phyloP scores from a whole-genome alignment of 2,888 invertebrate genomes.

The Cheilosia vernalis region DNA sequence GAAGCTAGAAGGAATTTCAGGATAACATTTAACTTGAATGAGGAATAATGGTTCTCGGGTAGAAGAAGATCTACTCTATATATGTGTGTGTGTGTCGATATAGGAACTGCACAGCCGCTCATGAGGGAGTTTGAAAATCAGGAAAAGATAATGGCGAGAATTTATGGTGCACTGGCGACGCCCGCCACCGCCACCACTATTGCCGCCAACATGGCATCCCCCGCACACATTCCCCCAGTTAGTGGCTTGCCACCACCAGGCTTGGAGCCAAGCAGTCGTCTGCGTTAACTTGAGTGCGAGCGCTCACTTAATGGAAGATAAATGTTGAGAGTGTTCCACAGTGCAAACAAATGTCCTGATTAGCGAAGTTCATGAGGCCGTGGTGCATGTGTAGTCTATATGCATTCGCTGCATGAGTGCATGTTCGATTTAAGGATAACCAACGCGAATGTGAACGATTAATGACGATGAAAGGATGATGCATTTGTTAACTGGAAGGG shows the following conservation, averaged over 20 bases:
- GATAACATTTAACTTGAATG: conserved; percentile 74
- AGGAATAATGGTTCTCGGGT: conserved; percentile 73
- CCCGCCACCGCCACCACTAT: conserved; percentile 15
- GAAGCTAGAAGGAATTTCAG: conserved; percentile 71
- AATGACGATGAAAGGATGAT: conserved; percentile 48
- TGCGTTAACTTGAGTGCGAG: conserved; percentile 34
- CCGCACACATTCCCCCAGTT: conserved; percentile 30
- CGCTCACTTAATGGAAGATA: conserved; percentile 69
- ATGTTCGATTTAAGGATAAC: conserved; percentile 43
- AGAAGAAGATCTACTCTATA: conserved; percentile 58
- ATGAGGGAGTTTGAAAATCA: conserved; percentile 68
- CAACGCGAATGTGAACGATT: conserved; percentile 48
- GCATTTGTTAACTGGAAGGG: conserved; percentile 43
- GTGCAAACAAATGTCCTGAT: conserved; percentile 74
- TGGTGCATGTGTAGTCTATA: not conserved
- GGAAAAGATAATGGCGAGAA: conserved; percentile 74
- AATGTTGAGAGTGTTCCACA: conserved; percentile 56
- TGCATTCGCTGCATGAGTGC: not conserved
- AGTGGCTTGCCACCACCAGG: conserved; percentile 22
- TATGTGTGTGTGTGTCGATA: not conserved
- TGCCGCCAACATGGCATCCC: conserved; percentile 43
- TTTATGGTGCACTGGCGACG: conserved; percentile 67
- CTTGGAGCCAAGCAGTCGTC: conserved; percentile 31
- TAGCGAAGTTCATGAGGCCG: conserved; percentile 67
- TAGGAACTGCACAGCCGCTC: conserved; percentile 29